Evolutionary conservation across 2,888 invertebrate genomes (phyloP).

Genomic region (Diplolepis rosae): DNA sequence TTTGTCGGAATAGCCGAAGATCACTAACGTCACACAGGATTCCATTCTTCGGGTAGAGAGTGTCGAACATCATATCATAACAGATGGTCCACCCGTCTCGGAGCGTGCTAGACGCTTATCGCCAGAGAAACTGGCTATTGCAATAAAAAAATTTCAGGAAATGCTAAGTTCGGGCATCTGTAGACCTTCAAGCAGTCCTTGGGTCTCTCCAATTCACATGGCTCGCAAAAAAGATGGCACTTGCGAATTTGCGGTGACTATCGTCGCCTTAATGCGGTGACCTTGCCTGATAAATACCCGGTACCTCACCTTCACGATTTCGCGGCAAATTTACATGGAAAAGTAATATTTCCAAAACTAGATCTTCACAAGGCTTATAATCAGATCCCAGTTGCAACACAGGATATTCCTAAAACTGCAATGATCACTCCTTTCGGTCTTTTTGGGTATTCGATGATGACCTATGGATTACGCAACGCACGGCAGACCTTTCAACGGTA

Average conservation of each 20-base stretch:
- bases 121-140: neutral
- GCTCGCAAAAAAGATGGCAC: neutral
- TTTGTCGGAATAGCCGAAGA: neutral
- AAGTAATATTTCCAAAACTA: neutral
- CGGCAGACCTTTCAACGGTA: too few relatives aligned
- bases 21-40: neutral
- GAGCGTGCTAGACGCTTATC: neutral
- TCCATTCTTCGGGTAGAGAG: neutral
- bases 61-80: neutral
- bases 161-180: neutral
- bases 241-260: neutral
- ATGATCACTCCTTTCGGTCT: neutral
- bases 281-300: neutral
- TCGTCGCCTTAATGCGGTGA: neutral
- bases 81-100: neutral
- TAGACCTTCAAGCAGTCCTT: neutral
- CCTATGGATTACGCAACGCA: neutral
- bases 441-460: neutral
- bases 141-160: neutral
- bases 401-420: conserved; percentile 1
- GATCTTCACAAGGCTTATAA: neutral
- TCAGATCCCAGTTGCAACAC: neutral
- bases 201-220: conserved; percentile 18
- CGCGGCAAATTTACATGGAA: neutral
- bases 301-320: conserved; percentile 17